Evolutionary conservation across 2,797 vertebrate species (phyloP).

Genomic region (Thaleichthys pacificus): DNA sequence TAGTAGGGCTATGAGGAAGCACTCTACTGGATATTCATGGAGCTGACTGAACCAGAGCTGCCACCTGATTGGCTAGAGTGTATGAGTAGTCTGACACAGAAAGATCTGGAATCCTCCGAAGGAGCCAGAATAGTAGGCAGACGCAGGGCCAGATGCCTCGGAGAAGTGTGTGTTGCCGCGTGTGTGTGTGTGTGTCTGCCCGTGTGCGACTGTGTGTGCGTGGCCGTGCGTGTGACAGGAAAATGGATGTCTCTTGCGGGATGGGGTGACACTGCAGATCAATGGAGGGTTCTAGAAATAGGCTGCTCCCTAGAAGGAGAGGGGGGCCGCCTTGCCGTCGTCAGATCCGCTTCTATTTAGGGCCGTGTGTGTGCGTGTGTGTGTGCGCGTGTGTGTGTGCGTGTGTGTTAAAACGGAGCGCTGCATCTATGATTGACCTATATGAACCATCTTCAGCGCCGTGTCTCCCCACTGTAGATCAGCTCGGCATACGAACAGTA

Average conservation of each 20-base stretch:
- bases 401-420: slow-evolving; percentile 18
- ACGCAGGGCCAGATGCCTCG: slow-evolving; percentile 8
- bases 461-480: slow-evolving; percentile 55
- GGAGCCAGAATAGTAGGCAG: slow-evolving; percentile 18
- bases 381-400: slow-evolving; percentile 12
- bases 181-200: slow-evolving; percentile 1
- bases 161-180: slow-evolving; percentile 4
- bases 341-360: slow-evolving; percentile 68
- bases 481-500: slow-evolving; percentile 49
- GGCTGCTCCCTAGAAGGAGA: slow-evolving; percentile 69
- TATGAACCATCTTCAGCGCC: slow-evolving; percentile 13
- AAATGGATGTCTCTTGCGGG: slow-evolving; percentile 55
- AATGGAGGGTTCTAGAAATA: slow-evolving; percentile 71
- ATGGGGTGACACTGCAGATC: slow-evolving; percentile 67
- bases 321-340: slow-evolving; percentile 58
- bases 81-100: slow-evolving; percentile 12
- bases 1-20: too few species aligned
- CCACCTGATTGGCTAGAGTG: neutral
- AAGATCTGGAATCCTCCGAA: slow-evolving; percentile 27
- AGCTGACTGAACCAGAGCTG: neutral
- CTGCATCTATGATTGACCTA: neutral
- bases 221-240: slow-evolving; percentile 36
- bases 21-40: too few species aligned
- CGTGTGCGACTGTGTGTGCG: neutral
- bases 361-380: slow-evolving; percentile 23